Evolutionary conservation across 2,888 invertebrate species (phyloP).

Genomic region (Brassicogethes aeneus): DNA sequence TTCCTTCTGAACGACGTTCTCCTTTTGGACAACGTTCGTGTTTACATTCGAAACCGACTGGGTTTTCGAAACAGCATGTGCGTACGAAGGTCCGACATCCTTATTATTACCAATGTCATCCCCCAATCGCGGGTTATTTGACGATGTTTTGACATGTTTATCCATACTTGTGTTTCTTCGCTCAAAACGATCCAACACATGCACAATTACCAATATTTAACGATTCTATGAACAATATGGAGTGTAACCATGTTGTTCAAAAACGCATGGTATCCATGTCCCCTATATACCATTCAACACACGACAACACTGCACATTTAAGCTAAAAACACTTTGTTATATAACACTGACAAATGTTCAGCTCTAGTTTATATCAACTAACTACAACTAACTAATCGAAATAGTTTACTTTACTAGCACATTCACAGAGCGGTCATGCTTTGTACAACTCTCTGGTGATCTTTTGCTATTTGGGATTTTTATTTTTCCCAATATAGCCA

Average conservation of each 20-base stretch:
- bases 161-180: slow-evolving; percentile 28
- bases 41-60: slow-evolving; percentile 11
- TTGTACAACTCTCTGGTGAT: not conserved
- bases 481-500: slow-evolving; percentile 3
- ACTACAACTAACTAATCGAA: slow-evolving; percentile 5
- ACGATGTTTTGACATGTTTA: slow-evolving; percentile 27
- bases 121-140: slow-evolving; percentile 23
- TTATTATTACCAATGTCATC: slow-evolving; percentile 24
- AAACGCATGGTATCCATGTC: slow-evolving; percentile 36
- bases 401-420: slow-evolving; percentile 1
- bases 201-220: slow-evolving; percentile 20
- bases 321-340: slow-evolving; percentile 15
- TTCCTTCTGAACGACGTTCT: too few relatives aligned
- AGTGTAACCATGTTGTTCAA: slow-evolving; percentile 39
- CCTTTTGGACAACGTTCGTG: slow-evolving; percentile 24
- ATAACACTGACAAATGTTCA: slow-evolving; percentile 13
- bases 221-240: slow-evolving; percentile 36
- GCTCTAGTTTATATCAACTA: slow-evolving; percentile 3
- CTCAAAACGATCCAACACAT: slow-evolving; percentile 15
- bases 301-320: slow-evolving; percentile 18
- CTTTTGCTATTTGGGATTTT: slow-evolving; percentile 5
- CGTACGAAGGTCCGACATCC: slow-evolving; percentile 57
- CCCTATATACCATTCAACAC: slow-evolving; percentile 8
- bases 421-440: slow-evolving; percentile 6
- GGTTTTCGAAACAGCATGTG: slow-evolving; percentile 58